phyloP scores from a whole-genome alignment of 2,888 invertebrate species.

The Ferdinandea cuprea region DNA sequence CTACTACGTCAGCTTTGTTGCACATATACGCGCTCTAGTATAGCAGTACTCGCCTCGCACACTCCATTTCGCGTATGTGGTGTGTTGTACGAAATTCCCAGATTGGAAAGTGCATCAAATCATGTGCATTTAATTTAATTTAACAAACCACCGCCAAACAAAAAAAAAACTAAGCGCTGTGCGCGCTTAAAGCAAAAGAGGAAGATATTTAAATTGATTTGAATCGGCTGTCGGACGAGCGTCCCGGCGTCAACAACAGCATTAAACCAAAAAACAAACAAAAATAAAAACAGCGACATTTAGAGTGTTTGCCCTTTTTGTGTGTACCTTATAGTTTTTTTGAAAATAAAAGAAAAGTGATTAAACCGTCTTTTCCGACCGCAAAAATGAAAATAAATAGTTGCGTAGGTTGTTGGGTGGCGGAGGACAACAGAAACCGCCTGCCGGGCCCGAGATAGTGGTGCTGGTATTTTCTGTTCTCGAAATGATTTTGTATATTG shows the following conservation, averaged over 20 bases:
- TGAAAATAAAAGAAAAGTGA: slow-evolving; percentile 4
- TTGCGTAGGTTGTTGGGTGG: slow-evolving; percentile 69
- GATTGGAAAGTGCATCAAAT: slow-evolving; percentile 58
- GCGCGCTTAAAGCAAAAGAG: slow-evolving; percentile 24
- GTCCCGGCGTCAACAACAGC: slow-evolving; percentile 66
- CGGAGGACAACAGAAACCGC: slow-evolving; percentile 62
- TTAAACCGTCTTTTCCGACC: slow-evolving; percentile 42
- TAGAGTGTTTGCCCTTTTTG: slow-evolving; percentile 68
- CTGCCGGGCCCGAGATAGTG: slow-evolving; percentile 43
- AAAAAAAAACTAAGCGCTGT: slow-evolving; percentile 11
- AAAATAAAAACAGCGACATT: slow-evolving; percentile 55
- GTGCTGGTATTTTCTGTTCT: slow-evolving; percentile 71
- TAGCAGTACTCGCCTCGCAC: too few relatives aligned
- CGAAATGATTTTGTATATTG: slow-evolving; percentile 56
- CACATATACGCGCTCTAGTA: neutral
- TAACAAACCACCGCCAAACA: slow-evolving; percentile 4
- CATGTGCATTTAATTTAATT: slow-evolving; percentile 39
- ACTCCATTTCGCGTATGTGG: neutral
- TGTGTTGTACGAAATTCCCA: neutral
- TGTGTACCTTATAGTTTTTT: slow-evolving; percentile 30
- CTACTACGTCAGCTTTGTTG: neutral
- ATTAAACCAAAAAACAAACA: slow-evolving; percentile 43
- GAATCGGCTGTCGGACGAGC: slow-evolving; percentile 69
- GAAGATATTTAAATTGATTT: slow-evolving; percentile 70
- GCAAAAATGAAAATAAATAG: slow-evolving; percentile 68